These are phyloP conservation scores for Horisme vitalbata DNA, from an alignment of 2,888 invertebrate species.

Conservation along the genomic window DNA sequence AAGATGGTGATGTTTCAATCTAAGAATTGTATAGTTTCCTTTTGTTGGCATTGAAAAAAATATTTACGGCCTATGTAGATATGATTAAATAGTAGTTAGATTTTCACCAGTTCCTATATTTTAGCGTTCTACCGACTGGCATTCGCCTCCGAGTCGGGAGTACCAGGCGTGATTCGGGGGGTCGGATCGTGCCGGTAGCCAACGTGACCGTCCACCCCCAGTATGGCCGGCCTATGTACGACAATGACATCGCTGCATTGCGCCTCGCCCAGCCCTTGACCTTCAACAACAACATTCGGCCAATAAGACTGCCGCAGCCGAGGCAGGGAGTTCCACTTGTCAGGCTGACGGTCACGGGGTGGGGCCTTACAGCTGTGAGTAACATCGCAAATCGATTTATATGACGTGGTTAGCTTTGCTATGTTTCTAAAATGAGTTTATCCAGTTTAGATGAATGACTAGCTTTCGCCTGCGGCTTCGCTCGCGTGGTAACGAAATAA, in stretches of 20 bases:
- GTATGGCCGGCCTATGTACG: slow-evolving; percentile 68
- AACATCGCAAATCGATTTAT: neutral
- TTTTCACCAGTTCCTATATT: slow-evolving; percentile 11
- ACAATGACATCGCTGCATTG: slow-evolving; percentile 73
- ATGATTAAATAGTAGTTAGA: too few relatives aligned
- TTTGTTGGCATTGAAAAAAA: too few relatives aligned
- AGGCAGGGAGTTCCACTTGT: slow-evolving; percentile 66
- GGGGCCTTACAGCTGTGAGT: slow-evolving; percentile 76
- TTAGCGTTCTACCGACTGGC: slow-evolving; percentile 50
- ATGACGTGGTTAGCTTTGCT: too few relatives aligned
- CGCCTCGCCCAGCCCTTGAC: slow-evolving; percentile 58
- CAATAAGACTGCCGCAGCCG: slow-evolving; percentile 61
- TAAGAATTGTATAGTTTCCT: too few relatives aligned
- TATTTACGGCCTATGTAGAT: too few relatives aligned
- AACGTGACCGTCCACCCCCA: slow-evolving; percentile 65
- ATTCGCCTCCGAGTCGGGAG: slow-evolving; percentile 73
- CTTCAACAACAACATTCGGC: slow-evolving; percentile 54
- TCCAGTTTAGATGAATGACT: too few relatives aligned
- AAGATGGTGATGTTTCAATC: too few relatives aligned
- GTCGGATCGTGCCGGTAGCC: slow-evolving; percentile 63
- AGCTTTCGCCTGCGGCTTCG: neutral
- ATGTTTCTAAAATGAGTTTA: too few relatives aligned
- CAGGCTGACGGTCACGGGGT: slow-evolving; percentile 71
- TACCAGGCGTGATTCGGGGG: slow-evolving; percentile 72
- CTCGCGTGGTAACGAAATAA: too few relatives aligned